Percentiles rank a stretch among this genome's conserved stretches.
Conservation (phyloP, 1,140 invertebrate species). For the Drosophila orena region DNA sequence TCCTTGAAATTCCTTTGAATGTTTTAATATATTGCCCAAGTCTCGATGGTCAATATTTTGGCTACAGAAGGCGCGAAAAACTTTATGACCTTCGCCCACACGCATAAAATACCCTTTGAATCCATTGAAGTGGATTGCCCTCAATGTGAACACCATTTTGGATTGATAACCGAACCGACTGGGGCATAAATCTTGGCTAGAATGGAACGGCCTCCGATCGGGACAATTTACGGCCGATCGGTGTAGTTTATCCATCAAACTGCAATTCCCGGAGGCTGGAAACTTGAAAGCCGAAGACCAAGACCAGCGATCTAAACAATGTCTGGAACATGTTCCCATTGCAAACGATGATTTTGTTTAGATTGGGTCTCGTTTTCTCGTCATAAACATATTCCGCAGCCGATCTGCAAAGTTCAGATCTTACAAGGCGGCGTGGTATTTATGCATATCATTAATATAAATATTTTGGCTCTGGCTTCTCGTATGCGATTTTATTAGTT, state of each 20-base stretch:
- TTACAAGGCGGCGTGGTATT: constrained; percentile 37
- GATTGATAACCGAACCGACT: constrained; percentile 9
- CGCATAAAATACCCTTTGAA: background rate
- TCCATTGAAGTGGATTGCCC: background rate
- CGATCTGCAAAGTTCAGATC: constrained; percentile 1
- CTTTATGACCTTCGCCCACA: background rate
- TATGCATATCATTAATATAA: constrained; percentile 76
- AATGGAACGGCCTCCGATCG: constrained; percentile 23
- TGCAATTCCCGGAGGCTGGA: constrained; percentile 32
- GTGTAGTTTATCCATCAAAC: constrained; percentile 37
- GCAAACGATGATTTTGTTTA: constrained; percentile 63
- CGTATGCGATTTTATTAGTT: constrained; percentile 66
- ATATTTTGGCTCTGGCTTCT: constrained; percentile 68
- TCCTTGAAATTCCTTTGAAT: background rate
- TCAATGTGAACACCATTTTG: constrained; percentile 14
- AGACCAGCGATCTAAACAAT: constrained; percentile 68
- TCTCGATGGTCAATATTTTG: constrained; percentile 1
- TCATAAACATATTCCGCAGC: constrained; percentile 58
- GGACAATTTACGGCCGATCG: constrained; percentile 29
- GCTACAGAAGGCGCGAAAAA: background rate
- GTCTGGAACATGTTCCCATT: constrained; percentile 74
- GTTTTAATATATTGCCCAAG: too few relatives aligned
- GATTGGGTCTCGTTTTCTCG: constrained; percentile 52
- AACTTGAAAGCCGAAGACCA: constrained; percentile 40
- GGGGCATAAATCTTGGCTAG: constrained; percentile 11